A percentile compares a stretch with the other conserved stretches of the same genome.
phyloP scores from a whole-genome alignment of 35 echinoderm and acorn worm species.

The Strongylocentrotus purpuratus region DNA sequence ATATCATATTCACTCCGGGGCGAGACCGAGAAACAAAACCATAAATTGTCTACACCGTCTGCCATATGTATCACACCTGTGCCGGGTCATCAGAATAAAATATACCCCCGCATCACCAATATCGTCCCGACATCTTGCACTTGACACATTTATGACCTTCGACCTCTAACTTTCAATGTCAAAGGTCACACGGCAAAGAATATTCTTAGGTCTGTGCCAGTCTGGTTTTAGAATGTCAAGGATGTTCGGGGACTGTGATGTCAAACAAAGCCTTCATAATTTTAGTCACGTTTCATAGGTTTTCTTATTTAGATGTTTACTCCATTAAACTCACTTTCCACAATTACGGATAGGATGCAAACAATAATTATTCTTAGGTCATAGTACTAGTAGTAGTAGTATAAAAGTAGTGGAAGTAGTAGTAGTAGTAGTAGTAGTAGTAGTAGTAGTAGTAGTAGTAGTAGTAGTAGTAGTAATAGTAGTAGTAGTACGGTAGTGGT shows the following conservation, averaged over 20 bases:
- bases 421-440: too few relatives aligned
- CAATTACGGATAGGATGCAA: too few relatives aligned
- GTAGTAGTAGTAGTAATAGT: too few relatives aligned
- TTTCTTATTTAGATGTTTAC: too few relatives aligned
- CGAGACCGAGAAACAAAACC: background rate
- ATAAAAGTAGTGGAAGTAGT: too few relatives aligned
- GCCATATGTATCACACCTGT: background rate
- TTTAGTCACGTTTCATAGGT: background rate
- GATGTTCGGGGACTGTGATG: background rate
- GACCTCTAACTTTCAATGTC: background rate
- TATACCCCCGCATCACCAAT: background rate
- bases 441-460: too few relatives aligned
- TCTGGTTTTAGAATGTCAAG: background rate
- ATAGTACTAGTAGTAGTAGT: too few relatives aligned
- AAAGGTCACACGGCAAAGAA: background rate
- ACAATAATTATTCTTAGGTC: too few relatives aligned
- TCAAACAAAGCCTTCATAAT: background rate
- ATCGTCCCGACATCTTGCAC: background rate
- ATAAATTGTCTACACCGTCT: constrained; percentile 2
- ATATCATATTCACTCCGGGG: background rate
- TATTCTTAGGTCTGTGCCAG: background rate
- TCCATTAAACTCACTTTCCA: too few relatives aligned
- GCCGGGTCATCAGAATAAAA: constrained; percentile 10
- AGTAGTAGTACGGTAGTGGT: too few relatives aligned
- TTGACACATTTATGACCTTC: constrained; percentile 44